phyloP scores from a whole-genome alignment of 2,797 vertebrate genomes.

The Hydrophis major region DNA sequence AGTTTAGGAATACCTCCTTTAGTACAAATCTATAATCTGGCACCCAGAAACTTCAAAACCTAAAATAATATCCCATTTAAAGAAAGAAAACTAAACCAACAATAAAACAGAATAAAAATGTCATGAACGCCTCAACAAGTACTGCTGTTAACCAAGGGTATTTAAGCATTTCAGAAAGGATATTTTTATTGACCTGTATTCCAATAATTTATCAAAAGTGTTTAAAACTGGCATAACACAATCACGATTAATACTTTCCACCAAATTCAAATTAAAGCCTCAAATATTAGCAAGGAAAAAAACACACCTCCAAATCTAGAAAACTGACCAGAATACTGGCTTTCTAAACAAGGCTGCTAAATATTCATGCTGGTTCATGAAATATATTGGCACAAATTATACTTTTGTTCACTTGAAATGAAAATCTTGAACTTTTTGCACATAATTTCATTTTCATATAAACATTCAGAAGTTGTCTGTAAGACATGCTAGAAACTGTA shows the following conservation, averaged over 20 bases:
- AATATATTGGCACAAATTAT: neutral
- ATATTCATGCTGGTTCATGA: neutral
- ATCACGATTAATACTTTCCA: conserved; percentile 7
- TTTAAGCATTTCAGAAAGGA: neutral
- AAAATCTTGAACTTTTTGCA: neutral
- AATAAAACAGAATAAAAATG: neutral
- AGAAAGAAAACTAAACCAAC: conserved; percentile 6
- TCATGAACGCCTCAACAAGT: neutral
- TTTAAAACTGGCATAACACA: conserved; percentile 8
- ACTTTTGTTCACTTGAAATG: neutral
- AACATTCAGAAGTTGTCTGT: neutral
- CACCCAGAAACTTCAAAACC: neutral
- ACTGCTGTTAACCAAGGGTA: neutral
- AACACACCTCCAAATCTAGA: neutral
- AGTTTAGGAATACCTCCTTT: neutral
- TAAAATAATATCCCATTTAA: neutral
- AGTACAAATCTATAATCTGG: conserved; percentile 6
- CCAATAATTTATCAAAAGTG: conserved; percentile 10
- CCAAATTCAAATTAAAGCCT: neutral
- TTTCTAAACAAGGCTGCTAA: conserved; percentile 2
- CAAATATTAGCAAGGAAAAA: conserved; percentile 16
- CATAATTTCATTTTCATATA: neutral
- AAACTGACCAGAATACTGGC: neutral
- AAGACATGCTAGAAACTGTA: neutral
- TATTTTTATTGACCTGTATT: neutral